These are phyloP conservation scores for Mesopsocus fuscifrons DNA, from an alignment of 2,888 invertebrate genomes.

Conservation along the genomic window DNA sequence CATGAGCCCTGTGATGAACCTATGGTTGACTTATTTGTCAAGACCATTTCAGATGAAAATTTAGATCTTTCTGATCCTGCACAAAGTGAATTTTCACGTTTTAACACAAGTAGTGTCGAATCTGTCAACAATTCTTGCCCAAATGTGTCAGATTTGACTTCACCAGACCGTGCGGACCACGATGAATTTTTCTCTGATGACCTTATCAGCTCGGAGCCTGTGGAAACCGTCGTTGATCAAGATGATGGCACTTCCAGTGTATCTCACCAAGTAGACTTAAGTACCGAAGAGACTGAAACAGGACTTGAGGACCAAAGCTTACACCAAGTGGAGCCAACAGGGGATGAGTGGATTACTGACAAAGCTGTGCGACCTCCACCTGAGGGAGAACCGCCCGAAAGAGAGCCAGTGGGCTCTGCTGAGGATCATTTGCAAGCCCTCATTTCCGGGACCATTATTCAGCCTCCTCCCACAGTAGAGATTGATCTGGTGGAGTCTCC, in stretches of 20 bases:
- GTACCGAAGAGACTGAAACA: neutral
- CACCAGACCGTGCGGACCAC: neutral
- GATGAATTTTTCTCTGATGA: conserved; percentile 3
- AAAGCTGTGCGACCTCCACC: neutral
- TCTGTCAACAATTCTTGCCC: conserved; percentile 7
- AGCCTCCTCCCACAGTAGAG: neutral
- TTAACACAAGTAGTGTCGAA: conserved; percentile 4
- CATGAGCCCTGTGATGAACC: neutral
- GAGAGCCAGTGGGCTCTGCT: too few species aligned
- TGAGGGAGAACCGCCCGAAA: neutral
- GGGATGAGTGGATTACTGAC: neutral
- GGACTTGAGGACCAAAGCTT: neutral
- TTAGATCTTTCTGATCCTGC: neutral
- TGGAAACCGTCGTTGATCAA: neutral
- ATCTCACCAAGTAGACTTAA: neutral
- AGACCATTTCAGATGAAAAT: conserved; percentile 9
- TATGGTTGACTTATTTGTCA: conserved; percentile 5
- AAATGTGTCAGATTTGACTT: conserved; percentile 1
- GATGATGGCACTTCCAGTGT: neutral
- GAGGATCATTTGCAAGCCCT: too few species aligned
- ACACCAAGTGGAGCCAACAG: neutral
- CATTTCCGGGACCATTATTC: too few species aligned
- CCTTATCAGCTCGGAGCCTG: neutral
- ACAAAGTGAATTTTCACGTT: neutral
- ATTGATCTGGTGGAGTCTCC: neutral